Evolutionary conservation across 2,797 vertebrate genomes (phyloP), one percentile per base, ranked within the genome.

Genomic region (Microctenopoma lineatum): DNA sequence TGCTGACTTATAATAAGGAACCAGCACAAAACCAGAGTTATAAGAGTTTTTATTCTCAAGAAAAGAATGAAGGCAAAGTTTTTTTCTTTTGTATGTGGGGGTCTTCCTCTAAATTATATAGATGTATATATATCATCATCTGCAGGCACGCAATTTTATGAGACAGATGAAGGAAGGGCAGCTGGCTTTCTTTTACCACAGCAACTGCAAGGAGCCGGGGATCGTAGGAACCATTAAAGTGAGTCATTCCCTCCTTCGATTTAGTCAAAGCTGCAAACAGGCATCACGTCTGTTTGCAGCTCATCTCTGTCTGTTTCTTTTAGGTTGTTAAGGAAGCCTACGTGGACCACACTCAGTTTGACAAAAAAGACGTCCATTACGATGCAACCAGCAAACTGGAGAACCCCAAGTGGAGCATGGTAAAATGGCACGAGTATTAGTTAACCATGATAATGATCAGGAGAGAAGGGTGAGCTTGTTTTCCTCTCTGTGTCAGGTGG

Each of bases 281-380:
- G 3, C 25, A n/a, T n/a, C n/a, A n/a, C n/a, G n/a, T n/a, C n/a
- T n/a, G n/a, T n/a, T n/a, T n/a, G n/a, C n/a, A n/a, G 41, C 12
- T 69, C 0, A 34, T 15, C 10, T n/a, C 7, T 65, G n/a, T 32
- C 29, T 32, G 21, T 7, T 7, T 32, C 66, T 87, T 67, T 15
- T 71, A 99, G 97, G 93, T 99, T 0, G 96, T 96, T 47, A 98
- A 97, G 88, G 96, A 97, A 83, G 93, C 96, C 0, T 98, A 99
- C 39, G 94, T 96, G 74, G 98, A 99, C 87, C 96, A 98, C 87
- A 99, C 98, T n/a, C 98, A 99, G 86, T 99, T 99, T 92, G 96
- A 98, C 83, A 94, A 95, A 87, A 96, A 95, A 62, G 95, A 93
- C 57, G 95, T 93, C 32, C 95, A 99, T 66, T 98, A 95, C n/a